A percentile compares a stretch with the other conserved stretches of the same genome.
Evolutionary conservation across 1,140 invertebrate genomes (phyloP).

Genomic region (Andrena cerasifolii): DNA sequence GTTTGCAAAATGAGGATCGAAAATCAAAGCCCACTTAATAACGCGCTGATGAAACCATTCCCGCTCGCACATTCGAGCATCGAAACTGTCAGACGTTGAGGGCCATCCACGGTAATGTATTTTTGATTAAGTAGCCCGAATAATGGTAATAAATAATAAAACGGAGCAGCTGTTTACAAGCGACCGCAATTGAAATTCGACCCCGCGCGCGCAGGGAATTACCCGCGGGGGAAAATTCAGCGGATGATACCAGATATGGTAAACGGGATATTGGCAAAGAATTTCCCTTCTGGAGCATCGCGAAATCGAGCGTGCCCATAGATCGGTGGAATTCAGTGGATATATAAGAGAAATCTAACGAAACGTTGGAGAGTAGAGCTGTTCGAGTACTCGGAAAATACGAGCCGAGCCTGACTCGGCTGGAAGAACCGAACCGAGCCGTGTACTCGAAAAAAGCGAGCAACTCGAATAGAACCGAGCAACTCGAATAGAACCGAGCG

Average conservation of each 20-base stretch:
- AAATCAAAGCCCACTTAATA: slow-evolving; percentile 73
- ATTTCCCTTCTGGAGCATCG: background rate
- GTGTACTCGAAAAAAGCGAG: too few relatives aligned
- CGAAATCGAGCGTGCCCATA: background rate
- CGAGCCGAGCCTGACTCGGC: too few relatives aligned
- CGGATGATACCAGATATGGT: slow-evolving; percentile 27
- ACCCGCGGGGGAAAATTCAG: slow-evolving; percentile 56
- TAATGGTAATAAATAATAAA: slow-evolving; percentile 67
- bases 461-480: too few relatives aligned
- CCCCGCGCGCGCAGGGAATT: slow-evolving; percentile 12
- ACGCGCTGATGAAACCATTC: slow-evolving; percentile 70
- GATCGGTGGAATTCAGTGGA: too few relatives aligned
- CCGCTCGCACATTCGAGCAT: slow-evolving; percentile 58
- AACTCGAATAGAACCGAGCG: too few relatives aligned
- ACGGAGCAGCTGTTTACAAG: slow-evolving; percentile 64
- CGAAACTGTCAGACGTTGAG: slow-evolving; percentile 69
- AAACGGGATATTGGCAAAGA: slow-evolving; percentile 30
- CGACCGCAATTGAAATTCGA: slow-evolving; percentile 64
- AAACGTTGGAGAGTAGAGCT: too few relatives aligned
- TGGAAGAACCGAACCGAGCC: too few relatives aligned
- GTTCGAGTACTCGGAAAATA: too few relatives aligned
- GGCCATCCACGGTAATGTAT: slow-evolving; percentile 65
- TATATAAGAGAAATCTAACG: too few relatives aligned
- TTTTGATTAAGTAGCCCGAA: slow-evolving; percentile 67
- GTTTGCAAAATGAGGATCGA: slow-evolving; percentile 69